Percentiles rank a stretch among this genome's conserved stretches.
These are phyloP conservation scores for Gryllus longicercus DNA, from an alignment of 2,888 invertebrate genomes.

Conservation along the genomic window DNA sequence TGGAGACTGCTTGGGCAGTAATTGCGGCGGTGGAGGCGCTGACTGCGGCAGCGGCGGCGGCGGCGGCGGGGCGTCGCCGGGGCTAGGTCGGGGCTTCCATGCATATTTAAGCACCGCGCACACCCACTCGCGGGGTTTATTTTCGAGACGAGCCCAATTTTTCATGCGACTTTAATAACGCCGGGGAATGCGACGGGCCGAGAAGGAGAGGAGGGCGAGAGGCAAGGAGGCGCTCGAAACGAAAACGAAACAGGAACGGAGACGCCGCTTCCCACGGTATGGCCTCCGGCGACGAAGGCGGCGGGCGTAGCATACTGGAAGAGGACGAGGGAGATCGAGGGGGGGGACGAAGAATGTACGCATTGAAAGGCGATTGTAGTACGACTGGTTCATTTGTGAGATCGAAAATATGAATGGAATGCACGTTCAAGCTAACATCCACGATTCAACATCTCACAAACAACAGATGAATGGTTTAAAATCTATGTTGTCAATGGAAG, in stretches of 20 bases:
- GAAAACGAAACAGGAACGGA: neutral
- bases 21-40: no score
- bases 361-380: no score
- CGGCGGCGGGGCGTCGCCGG: slow-evolving; percentile 3
- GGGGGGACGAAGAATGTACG: neutral
- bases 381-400: no score
- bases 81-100: neutral
- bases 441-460: no score
- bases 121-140: slow-evolving; percentile 1
- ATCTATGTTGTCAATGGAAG: no score
- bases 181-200: neutral
- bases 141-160: slow-evolving; percentile 3
- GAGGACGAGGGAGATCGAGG: neutral
- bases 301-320: neutral
- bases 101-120: slow-evolving; percentile 5
- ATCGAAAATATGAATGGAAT: no score
- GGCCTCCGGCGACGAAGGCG: neutral
- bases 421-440: no score
- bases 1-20: no score
- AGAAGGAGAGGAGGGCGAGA: neutral
- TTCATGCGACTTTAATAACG: slow-evolving; percentile 17
- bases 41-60: neutral
- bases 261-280: neutral
- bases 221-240: neutral
- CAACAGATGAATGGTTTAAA: no score